Conservation (phyloP, 2,797 vertebrate genomes). For the Petrocephalus schoutedeni region DNA sequence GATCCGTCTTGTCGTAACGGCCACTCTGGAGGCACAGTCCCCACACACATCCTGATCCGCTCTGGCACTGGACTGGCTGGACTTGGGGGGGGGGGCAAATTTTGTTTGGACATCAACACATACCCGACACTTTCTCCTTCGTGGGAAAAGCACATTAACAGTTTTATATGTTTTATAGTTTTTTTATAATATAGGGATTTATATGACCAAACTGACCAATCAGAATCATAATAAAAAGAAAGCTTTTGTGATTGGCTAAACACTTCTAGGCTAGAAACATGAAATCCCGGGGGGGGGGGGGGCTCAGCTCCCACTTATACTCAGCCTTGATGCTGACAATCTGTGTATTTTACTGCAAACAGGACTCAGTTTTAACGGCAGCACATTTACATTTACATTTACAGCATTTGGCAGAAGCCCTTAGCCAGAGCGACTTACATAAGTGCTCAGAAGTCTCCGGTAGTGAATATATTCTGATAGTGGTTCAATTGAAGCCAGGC, state of each 20-base stretch:
- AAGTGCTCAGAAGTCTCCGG: too few relatives aligned
- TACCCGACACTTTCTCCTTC: not conserved
- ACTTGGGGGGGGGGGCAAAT: not conserved
- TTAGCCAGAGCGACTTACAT: too few relatives aligned
- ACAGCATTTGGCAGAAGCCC: too few relatives aligned
- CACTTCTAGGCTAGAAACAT: not conserved
- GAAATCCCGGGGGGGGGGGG: not conserved
- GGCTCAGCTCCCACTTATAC: not conserved
- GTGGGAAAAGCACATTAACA: not conserved
- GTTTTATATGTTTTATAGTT: not conserved
- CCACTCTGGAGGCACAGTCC: not conserved
- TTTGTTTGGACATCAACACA: not conserved
- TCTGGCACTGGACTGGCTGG: not conserved
- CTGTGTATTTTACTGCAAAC: not conserved
- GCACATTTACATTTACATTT: not conserved
- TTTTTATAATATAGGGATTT: not conserved
- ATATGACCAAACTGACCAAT: not conserved
- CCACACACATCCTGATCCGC: not conserved
- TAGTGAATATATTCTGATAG: too few relatives aligned
- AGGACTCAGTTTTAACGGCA: not conserved
- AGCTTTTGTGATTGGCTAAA: not conserved
- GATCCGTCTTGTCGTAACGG: not conserved
- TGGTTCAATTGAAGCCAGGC: too few relatives aligned
- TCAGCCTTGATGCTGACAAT: not conserved
- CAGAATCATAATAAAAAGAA: not conserved